A percentile compares a stretch with the other conserved stretches of the same genome.
Conservation (phyloP, 2,113 vertebrate genomes). For the Equus przewalskii region DNA sequence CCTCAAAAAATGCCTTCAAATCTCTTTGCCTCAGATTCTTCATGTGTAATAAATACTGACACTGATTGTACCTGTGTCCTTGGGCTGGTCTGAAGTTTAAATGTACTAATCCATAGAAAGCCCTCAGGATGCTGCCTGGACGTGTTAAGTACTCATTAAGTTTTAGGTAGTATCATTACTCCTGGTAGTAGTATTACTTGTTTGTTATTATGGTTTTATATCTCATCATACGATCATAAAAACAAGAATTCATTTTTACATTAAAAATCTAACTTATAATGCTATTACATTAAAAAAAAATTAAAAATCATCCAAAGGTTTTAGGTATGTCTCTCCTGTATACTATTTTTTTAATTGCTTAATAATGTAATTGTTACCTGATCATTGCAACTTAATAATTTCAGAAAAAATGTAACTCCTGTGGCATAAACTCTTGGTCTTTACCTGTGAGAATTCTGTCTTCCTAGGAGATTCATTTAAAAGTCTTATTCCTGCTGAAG, state of each 20-base stretch:
- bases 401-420: background rate
- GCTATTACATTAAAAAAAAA: background rate
- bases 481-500: constrained; percentile 67
- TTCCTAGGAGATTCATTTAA: constrained; percentile 64
- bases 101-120: background rate
- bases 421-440: constrained; percentile 50
- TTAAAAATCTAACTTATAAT: background rate
- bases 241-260: background rate
- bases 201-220: background rate
- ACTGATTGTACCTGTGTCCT: background rate
- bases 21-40: background rate
- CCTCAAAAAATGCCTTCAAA: background rate
- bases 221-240: background rate
- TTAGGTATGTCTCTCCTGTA: background rate
- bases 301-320: background rate
- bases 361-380: background rate
- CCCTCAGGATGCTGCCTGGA: background rate
- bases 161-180: background rate
- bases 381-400: constrained; percentile 19
- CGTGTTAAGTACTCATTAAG: background rate
- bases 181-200: background rate
- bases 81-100: background rate
- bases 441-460: constrained; percentile 22
- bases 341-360: constrained; percentile 4
- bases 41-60: background rate